Evolutionary conservation across 1,140 invertebrate genomes (phyloP).

Genomic region (Drosophila watanabei): DNA sequence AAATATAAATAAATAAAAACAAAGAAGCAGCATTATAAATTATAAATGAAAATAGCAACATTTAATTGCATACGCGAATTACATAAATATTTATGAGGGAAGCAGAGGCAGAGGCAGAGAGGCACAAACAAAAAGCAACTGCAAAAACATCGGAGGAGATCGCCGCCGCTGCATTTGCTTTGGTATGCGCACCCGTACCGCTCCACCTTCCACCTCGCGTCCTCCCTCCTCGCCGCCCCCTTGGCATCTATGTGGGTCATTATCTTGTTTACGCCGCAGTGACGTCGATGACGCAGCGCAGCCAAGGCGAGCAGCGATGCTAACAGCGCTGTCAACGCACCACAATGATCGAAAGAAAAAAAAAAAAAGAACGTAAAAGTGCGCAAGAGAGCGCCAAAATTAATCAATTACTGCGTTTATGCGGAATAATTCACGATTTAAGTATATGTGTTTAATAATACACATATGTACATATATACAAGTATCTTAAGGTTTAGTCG

Average conservation of each 20-base stretch:
- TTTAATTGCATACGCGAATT: conserved; percentile 24
- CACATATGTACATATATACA: too few relatives aligned
- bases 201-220: neutral
- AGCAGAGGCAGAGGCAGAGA: neutral
- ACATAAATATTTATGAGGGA: conserved; percentile 44
- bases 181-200: conserved; percentile 52
- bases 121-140: conserved; percentile 10
- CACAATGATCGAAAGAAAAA: conserved; percentile 4
- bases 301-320: conserved; percentile 26
- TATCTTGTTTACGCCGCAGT: conserved; percentile 74
- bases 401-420: conserved; percentile 12
- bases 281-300: conserved; percentile 47
- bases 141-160: conserved; percentile 45
- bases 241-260: conserved; percentile 65
- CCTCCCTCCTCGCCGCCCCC: conserved; percentile 1
- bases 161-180: conserved; percentile 48
- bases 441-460: neutral
- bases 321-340: conserved; percentile 14
- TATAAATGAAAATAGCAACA: conserved; percentile 35
- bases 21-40: conserved; percentile 25
- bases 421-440: neutral
- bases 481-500: neutral
- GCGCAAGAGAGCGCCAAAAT: conserved; percentile 1
- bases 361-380: conserved; percentile 1
- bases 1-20: conserved; percentile 16